Percentiles rank a stretch among this genome's conserved stretches.
Conservation (phyloP, 2,113 vertebrate genomes). For the Pseudopipra pipra region DNA sequence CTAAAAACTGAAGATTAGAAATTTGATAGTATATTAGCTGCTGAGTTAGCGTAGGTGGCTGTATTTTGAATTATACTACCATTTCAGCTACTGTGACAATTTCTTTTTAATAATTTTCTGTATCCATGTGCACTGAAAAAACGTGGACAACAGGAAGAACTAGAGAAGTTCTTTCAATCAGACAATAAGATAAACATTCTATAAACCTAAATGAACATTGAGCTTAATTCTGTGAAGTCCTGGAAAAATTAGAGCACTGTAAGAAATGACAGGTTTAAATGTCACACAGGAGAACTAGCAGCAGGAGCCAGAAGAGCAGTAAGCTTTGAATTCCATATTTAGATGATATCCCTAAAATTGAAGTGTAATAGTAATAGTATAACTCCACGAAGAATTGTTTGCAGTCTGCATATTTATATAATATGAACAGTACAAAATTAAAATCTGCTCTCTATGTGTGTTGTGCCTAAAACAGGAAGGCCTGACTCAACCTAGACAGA, state of each 20-base stretch:
- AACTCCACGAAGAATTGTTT: neutral
- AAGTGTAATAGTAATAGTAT: neutral
- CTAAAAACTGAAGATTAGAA: neutral
- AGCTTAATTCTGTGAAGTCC: neutral
- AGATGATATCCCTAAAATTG: neutral
- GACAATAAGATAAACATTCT: neutral
- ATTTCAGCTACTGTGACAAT: neutral
- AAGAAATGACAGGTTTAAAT: neutral
- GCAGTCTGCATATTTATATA: neutral
- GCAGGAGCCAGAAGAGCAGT: neutral
- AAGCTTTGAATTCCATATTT: neutral
- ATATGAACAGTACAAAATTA: neutral
- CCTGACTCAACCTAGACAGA: neutral
- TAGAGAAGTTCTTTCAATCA: neutral
- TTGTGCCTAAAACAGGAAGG: neutral
- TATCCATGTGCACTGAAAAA: neutral
- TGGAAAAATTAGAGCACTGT: neutral
- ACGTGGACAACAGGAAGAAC: neutral
- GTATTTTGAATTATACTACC: neutral
- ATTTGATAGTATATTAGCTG: rapidly evolving
- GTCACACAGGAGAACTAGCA: neutral
- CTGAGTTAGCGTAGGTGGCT: neutral
- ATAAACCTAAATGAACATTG: neutral
- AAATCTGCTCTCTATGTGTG: neutral
- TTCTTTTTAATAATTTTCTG: neutral